These are phyloP conservation scores for Corydoras maculifer DNA, from an alignment of 2,113 vertebrate genomes.

Conservation along the genomic window DNA sequence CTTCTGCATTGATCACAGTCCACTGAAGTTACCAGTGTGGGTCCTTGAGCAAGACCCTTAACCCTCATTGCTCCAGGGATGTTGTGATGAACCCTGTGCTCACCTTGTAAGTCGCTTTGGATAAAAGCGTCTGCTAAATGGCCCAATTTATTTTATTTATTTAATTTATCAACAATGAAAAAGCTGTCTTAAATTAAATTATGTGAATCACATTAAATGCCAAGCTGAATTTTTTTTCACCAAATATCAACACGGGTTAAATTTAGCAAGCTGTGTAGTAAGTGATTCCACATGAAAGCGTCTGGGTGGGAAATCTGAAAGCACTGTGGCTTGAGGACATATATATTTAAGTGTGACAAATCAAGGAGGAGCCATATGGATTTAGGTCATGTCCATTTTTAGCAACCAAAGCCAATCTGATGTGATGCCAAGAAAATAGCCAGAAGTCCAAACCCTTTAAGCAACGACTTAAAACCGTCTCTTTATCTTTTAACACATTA, in stretches of 20 bases:
- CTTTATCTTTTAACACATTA: not conserved
- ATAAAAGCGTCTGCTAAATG: no score
- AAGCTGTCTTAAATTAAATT: no score
- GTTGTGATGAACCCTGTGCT: no score
- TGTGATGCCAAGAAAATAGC: not conserved
- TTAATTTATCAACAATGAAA: no score
- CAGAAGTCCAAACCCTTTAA: not conserved
- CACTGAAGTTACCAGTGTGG: no score
- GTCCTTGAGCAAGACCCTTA: no score
- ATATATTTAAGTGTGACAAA: constrained; percentile 9
- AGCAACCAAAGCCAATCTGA: constrained; percentile 1
- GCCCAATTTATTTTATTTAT: no score
- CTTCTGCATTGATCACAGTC: no score
- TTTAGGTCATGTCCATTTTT: not conserved
- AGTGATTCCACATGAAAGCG: constrained; percentile 17
- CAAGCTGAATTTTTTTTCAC: not conserved
- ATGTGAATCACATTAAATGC: no score
- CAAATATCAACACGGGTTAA: not conserved
- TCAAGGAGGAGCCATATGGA: not conserved
- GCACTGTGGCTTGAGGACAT: constrained; percentile 1
- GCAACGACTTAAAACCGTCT: not conserved
- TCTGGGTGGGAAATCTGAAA: constrained; percentile 15
- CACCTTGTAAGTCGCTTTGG: no score
- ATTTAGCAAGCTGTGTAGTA: not conserved
- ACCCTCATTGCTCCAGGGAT: no score